Evolutionary conservation across 2,113 vertebrate genomes (phyloP), one percentile per base, ranked within the genome.

Genomic region (Indicator maculatus): DNA sequence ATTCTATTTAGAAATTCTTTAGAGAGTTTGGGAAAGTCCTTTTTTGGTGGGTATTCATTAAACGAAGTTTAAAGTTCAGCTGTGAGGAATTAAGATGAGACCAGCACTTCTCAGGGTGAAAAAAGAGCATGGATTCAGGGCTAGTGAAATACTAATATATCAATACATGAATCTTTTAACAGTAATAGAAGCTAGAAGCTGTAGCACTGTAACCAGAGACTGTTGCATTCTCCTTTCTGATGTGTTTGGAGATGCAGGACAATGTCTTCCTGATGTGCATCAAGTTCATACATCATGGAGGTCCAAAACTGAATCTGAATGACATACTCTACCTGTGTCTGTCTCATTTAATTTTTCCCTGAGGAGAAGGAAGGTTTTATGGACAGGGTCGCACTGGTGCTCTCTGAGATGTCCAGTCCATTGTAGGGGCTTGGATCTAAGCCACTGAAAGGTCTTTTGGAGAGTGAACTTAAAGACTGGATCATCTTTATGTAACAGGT

Each of bases 241-340:
- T 47, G 21, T n/a, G 8, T 26, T 45, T 30, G 15, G 45, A 47
- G 39, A 82, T 18, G 17, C 1, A 5, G 30, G 38, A 16, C 58
- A 26, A 3, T 0, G 1, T 20, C 50, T 52, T 38, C 15, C 52
- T 59, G 58, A 23, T 1, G 1, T 36, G 23, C 50, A 60, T 21
- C 19, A 56, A 15, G 27, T 66, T 67, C 17, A 31, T 8, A 11
- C 11, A 30, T 11, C 7, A 5, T 5, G n/a, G 47, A 72, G 15
- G 17, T 45, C 45, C 27, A 67, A 64, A 72, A 72, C 23, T 66
- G 59, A 18, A 30, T 39, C 23, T 66, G 59, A 18, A 30, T 39
- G 59, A 20, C 14, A 19, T 12, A 44, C 12, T 76, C 27, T 28
- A 83, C 30, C 18, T 38, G 11, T 8, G 13, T 38, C 21, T 53